Evolutionary conservation across 1,140 invertebrate species (phyloP).

Genomic region (Pantala flavescens): DNA sequence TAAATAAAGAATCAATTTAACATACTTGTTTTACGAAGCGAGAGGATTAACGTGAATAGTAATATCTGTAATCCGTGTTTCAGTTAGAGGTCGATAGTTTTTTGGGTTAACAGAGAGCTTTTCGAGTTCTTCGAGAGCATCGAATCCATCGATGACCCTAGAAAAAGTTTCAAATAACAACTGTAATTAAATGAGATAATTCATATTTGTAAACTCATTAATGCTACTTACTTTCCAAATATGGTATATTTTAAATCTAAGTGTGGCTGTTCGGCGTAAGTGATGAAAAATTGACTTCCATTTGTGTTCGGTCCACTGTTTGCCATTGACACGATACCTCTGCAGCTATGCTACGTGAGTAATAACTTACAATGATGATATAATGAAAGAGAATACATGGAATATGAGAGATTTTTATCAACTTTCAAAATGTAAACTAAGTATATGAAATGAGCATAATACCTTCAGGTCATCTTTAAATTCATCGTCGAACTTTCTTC

Average conservation of each 20-base stretch:
- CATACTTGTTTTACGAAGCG: slow-evolving; percentile 45
- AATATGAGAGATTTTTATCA: too few relatives aligned
- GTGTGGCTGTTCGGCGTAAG: slow-evolving; percentile 88
- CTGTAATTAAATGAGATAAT: too few relatives aligned
- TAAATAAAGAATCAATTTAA: too few relatives aligned
- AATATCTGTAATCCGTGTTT: slow-evolving; percentile 73
- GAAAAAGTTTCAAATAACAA: slow-evolving; percentile 31
- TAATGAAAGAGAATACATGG: background rate
- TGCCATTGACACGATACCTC: slow-evolving; percentile 95
- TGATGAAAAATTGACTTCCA: slow-evolving; percentile 96
- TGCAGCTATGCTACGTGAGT: slow-evolving; percentile 59
- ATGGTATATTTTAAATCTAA: slow-evolving; percentile 94
- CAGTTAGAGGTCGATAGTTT: slow-evolving; percentile 74
- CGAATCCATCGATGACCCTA: slow-evolving; percentile 95
- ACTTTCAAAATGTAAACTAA: too few relatives aligned
- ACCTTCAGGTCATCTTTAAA: slow-evolving; percentile 89
- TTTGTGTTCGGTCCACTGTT: slow-evolving; percentile 98
- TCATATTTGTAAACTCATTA: background rate
- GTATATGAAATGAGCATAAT: slow-evolving; percentile 20
- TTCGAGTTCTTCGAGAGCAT: slow-evolving; percentile 90
- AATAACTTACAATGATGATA: slow-evolving; percentile 17
- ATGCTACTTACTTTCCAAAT: slow-evolving; percentile 86
- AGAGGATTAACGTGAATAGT: slow-evolving; percentile 96
- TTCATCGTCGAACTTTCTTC: slow-evolving; percentile 89
- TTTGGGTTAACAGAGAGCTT: slow-evolving; percentile 91